Evolutionary conservation across 2,888 invertebrate species (phyloP), one percentile per base, ranked within the genome.

Genomic region (Eristalinus sepulchralis): DNA sequence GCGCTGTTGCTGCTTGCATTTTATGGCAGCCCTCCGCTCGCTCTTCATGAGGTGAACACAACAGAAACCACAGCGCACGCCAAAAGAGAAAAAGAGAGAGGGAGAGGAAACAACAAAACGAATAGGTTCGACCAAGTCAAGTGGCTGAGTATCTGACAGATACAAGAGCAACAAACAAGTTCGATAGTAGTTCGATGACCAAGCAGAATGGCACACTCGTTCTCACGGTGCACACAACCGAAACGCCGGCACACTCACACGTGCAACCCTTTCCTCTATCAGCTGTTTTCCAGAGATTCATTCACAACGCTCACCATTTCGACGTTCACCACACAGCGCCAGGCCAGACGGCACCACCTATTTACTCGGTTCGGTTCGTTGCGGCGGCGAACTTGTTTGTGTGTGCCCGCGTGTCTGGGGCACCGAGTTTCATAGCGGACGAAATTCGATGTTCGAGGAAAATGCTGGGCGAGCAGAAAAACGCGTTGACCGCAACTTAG

Each of bases 121-220:
- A 66, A 59, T 39, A 59, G 66, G 60, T 81, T 55, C 62, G 36
- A 82, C n/a, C n/a, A n/a, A 81, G 81, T 82, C 85, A 82, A 85
- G 85, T 85, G 85, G 67, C 71, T 70, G 60, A 68, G 73, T 77
- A 85, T 81, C 85, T 85, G 85, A 83, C 86, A 86, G 82, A 86
- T 83, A 83, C 71, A 67, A 81, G 77, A 82, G 72, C 82, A 83
- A 78, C 82, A 83, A 86, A 86, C 86, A 82, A 86, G 86, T 86
- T 86, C 83, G 86, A 82, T 75, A 86, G 83, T 66, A 83, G 86
- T 86, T 86, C 78, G 86, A 86, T 86, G 86, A 86, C 86, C 82
- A 86, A 70, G 78, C 82, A 75, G 63, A 86, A 82, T 83, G 75
- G 66, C 78, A 82, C 66, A 71, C 73, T 73, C 73, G 66, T 39